A percentile compares a stretch with the other conserved stretches of the same genome.
Conservation (phyloP, 2,797 vertebrate species). For the Paguma larvata region DNA sequence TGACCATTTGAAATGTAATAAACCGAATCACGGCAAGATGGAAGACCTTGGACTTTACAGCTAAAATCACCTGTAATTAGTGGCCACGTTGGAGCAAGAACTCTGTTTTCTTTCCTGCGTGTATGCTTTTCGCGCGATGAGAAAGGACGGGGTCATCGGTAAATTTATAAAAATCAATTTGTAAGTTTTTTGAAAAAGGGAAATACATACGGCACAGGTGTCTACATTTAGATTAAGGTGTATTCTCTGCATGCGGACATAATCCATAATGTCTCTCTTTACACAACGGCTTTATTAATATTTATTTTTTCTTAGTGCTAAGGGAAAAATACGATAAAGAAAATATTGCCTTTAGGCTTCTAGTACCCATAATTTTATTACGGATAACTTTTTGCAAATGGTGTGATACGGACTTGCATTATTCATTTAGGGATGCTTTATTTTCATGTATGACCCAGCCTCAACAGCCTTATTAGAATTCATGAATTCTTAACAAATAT, state of each 20-base stretch:
- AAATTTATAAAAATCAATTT: no score
- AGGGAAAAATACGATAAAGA: not conserved
- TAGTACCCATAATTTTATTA: no score
- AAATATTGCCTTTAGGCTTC: not conserved
- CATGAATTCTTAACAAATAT: not conserved
- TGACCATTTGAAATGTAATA: not conserved
- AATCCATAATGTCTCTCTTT: not conserved
- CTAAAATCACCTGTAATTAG: not conserved
- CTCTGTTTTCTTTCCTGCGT: not conserved
- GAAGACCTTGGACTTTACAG: no score
- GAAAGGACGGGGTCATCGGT: fast-evolving
- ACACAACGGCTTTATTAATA: not conserved
- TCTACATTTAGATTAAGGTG: not conserved
- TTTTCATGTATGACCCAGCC: not conserved
- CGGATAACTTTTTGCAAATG: not conserved
- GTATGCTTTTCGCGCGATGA: no score
- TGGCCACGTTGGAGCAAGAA: not conserved
- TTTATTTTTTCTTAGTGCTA: not conserved
- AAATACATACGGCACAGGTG: not conserved
- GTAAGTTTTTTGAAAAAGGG: not conserved
- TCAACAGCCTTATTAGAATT: not conserved
- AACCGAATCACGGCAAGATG: not conserved
- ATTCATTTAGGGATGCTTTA: not conserved
- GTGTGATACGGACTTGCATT: not conserved
- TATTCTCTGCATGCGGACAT: not conserved